Percentiles rank a stretch among this genome's conserved stretches.
phyloP scores from a whole-genome alignment of 2,888 invertebrate genomes.

The Acanthoscelides obtectus region DNA sequence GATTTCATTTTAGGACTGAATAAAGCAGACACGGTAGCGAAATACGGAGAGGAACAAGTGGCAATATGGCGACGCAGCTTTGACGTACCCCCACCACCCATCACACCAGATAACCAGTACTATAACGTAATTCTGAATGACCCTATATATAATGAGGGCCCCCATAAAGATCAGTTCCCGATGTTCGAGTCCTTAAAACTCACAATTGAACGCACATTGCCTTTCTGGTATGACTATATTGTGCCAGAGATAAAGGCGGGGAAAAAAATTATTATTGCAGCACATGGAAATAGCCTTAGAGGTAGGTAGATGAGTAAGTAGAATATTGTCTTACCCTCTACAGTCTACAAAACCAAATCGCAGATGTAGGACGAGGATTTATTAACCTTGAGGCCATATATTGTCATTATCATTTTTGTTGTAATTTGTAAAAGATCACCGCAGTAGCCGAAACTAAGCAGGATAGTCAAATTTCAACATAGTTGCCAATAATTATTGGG shows the following conservation, averaged over 20 bases:
- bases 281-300: slow-evolving; percentile 81
- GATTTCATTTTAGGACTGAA: slow-evolving; percentile 50
- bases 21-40: slow-evolving; percentile 78
- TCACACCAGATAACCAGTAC: slow-evolving; percentile 71
- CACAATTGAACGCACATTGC: slow-evolving; percentile 75
- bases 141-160: slow-evolving; percentile 68
- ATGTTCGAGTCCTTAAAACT: slow-evolving; percentile 78
- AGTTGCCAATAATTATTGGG: no score
- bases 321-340: no score
- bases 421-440: no score
- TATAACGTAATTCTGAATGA: slow-evolving; percentile 72
- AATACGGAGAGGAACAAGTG: slow-evolving; percentile 74
- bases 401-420: no score
- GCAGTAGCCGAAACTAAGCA: no score
- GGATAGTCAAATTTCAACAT: no score
- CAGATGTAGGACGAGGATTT: no score
- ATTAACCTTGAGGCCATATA: no score
- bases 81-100: slow-evolving; percentile 76
- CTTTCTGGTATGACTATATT: slow-evolving; percentile 82
- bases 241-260: slow-evolving; percentile 72
- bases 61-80: slow-evolving; percentile 83
- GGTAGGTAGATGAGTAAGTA: slow-evolving; percentile 52
- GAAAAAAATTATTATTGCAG: slow-evolving; percentile 73
- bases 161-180: slow-evolving; percentile 69
- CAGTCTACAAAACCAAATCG: no score